Conservation (phyloP, 2,113 vertebrate genomes). For the Oenanthe oenanthe region DNA sequence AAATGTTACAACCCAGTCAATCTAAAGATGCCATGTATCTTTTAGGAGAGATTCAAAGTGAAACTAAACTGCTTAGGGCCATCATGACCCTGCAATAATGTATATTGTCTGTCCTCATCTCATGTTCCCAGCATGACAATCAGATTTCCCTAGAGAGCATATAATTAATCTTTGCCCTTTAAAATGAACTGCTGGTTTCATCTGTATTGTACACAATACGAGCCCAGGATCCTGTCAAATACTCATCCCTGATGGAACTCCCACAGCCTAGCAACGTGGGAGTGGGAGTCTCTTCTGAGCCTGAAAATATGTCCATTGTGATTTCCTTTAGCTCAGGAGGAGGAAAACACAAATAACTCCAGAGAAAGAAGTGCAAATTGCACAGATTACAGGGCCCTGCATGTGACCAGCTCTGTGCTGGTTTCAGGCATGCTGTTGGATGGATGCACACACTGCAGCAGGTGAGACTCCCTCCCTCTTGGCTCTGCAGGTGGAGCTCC, state of each 20-base stretch:
- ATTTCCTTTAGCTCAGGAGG: not conserved
- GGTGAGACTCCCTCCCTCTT: not conserved
- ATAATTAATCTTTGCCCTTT: not conserved
- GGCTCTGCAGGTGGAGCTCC: not conserved
- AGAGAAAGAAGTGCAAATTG: not conserved
- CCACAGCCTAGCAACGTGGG: rapidly evolving
- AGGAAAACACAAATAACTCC: not conserved
- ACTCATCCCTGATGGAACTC: not conserved
- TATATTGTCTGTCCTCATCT: not conserved
- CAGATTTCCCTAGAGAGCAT: not conserved
- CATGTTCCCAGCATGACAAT: not conserved
- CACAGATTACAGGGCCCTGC: not conserved
- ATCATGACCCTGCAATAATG: rapidly evolving
- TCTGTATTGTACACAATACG: not conserved
- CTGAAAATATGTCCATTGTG: not conserved
- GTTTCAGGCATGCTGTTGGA: not conserved
- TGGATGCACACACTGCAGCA: not conserved
- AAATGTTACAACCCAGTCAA: not conserved
- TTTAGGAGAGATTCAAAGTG: not conserved
- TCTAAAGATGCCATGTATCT: not conserved
- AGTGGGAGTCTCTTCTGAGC: not conserved
- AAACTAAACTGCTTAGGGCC: not conserved
- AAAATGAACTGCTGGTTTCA: not conserved
- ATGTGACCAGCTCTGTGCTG: not conserved
- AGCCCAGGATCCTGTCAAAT: not conserved